A percentile compares a stretch with the other conserved stretches of the same genome.
These are phyloP conservation scores for Actinia tenebrosa DNA, from an alignment of 64 coral and sea anemone species.

Conservation along the genomic window DNA sequence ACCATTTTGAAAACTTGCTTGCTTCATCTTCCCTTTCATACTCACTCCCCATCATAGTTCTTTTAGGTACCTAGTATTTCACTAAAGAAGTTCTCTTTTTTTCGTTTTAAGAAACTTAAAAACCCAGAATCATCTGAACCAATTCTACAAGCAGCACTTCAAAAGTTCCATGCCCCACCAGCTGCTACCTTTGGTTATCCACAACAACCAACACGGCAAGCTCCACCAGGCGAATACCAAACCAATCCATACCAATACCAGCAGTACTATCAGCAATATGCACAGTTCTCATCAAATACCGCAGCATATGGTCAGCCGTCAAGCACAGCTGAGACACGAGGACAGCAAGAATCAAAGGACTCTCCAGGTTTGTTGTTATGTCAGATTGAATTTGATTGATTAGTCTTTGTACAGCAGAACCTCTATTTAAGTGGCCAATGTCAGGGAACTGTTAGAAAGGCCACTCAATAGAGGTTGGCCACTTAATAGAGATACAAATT, in stretches of 20 bases:
- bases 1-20: too few relatives aligned
- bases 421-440: too few relatives aligned
- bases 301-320: background rate
- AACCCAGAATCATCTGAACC: slow-evolving; percentile 24
- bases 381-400: background rate
- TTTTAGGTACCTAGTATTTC: background rate
- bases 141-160: background rate
- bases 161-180: background rate
- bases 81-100: background rate
- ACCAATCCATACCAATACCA: slow-evolving; percentile 18
- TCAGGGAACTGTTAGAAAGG: too few relatives aligned
- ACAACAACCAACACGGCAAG: background rate
- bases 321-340: background rate
- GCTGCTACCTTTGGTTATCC: background rate
- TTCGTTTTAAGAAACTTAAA: slow-evolving; percentile 25
- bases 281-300: background rate
- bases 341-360: background rate
- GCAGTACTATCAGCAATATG: slow-evolving; percentile 20
- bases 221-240: background rate
- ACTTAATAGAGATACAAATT: too few relatives aligned
- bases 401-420: background rate
- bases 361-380: background rate
- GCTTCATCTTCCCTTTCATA: too few relatives aligned
- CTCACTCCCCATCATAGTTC: too few relatives aligned
- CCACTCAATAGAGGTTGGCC: background rate